Evolutionary conservation across 2,113 vertebrate genomes (phyloP), one percentile per base, ranked within the genome.

Genomic region (Peromyscus maniculatus): DNA sequence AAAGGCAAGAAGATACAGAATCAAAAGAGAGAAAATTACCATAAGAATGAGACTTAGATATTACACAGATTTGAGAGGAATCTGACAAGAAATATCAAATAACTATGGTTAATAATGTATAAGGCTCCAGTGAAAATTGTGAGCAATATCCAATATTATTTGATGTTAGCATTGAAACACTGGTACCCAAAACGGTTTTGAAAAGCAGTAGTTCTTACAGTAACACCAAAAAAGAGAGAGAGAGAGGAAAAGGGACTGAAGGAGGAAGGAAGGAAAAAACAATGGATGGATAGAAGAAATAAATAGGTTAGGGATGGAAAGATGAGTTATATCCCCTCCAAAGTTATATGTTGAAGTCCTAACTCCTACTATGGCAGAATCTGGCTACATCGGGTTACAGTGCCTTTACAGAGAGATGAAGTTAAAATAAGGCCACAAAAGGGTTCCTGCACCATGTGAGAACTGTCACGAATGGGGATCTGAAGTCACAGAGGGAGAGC

Each of bases 51-150:
- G 16, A 74, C 33, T 79, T 36, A 72, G 13, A 71, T 82, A 71
- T 12, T 22, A 82, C 0, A 78, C 0, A 83, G 7, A 52, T 39
- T 2, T 62, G 39, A 72, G 31, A 69, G 75, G 5, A 64, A 66
- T n/a, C 75, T 87, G 62, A 77, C 36, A 96, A 62, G n/a, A 96
- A 83, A 88, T 77, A 71, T 67, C 59, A 52, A 75, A 55, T 39
- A 64, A 80, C 21, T 72, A 24, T 87, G n/a, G 55, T 78, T 92
- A 90, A 31, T 71, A 72, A 69, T 66, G 10, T 71, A 72, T 78
- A 64, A 95, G 43, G 0, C 36, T 77, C 22, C 33, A 92, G 62
- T 36, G 21, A 39, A 74, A 90, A 91, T 83, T 28, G 7, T 43
- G 9, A 13, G 33, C 36, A 80, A 12, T 7, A 83, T 43, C 0